Base-by-base conservation (phyloP, 2,797 vertebrate genomes). In the Epinephelus malabaricus region DNA sequence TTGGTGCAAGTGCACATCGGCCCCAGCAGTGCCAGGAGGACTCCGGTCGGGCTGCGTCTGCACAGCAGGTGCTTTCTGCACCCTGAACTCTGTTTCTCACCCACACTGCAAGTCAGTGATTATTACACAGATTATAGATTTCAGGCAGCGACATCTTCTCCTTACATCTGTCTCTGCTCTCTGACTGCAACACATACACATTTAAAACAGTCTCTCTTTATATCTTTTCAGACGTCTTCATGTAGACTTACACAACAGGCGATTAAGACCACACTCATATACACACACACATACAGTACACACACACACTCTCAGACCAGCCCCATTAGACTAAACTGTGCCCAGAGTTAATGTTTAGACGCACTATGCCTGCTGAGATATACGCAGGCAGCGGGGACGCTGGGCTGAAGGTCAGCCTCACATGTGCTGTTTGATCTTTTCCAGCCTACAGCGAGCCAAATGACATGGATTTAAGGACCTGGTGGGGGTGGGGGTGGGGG, bases 271-370 rank as follows among this genome's bases (percentile, higher is more conserved):
- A 30, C 27, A 30, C 27, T 6, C 27, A 30, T 1, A 30, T 3
- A 77, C 0, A 30, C 4, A 77, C 66, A 40, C 54, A 56, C 67
- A 75, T 19, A 55, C 25, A 27, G 25, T 27, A 27, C 25, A 27
- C 5, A 64, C 60, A 78, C 71, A 78, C 78, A 79, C 64, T 68
- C 47, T 45, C 51, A 50, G 40, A 81, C 40, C 55, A 43, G 56
- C 63, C 82, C 76, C 82, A 89, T 92, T 93, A 93, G 92, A 91
- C 92, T 90, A 90, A 93, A 90, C 85, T 91, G 83, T 88, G 83
- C 73, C 79, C 86, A 71, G 84, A 91, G 95, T 95, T 95, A 95
- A 95, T 95, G 92, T 95, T 94, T 95, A 95, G 90, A 92, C 90
- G 75, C 81, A 76, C 84, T 87, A 76, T 70, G 86, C 74, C 78